Conservation (phyloP, 2,113 vertebrate species). For the western clawed frog (Xenopus tropicalis) region DNA sequence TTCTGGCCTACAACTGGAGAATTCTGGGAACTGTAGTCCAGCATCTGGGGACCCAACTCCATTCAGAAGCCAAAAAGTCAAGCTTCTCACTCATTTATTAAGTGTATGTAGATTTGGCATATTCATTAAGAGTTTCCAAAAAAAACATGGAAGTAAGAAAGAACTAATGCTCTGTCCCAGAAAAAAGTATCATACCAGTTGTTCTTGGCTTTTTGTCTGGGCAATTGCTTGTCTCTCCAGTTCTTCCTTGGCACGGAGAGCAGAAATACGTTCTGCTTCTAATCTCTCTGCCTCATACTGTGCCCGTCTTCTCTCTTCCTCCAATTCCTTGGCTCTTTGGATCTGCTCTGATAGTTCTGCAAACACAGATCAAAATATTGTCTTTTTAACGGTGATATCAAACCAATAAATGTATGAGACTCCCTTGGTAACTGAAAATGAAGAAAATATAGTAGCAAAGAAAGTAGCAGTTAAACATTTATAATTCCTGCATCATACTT, state of each 20-base stretch:
- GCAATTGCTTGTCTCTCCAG: constrained; percentile 83
- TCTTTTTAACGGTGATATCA: too few relatives aligned
- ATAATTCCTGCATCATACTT: too few relatives aligned
- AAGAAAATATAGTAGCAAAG: too few relatives aligned
- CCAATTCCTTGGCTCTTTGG: constrained; percentile 78
- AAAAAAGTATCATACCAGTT: constrained; percentile 77
- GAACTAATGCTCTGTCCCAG: too few relatives aligned
- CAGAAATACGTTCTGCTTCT: constrained; percentile 86
- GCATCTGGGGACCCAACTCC: too few relatives aligned
- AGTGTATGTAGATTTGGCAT: too few relatives aligned
- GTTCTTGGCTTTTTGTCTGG: constrained; percentile 92
- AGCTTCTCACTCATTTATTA: not conserved
- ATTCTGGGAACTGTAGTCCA: too few relatives aligned
- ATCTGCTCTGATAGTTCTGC: constrained; percentile 91
- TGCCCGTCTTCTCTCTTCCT: constrained; percentile 83
- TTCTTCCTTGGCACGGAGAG: constrained; percentile 91
- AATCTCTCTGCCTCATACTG: constrained; percentile 86
- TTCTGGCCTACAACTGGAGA: too few relatives aligned
- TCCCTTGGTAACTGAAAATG: too few relatives aligned
- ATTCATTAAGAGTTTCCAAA: not conserved
- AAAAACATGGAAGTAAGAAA: not conserved
- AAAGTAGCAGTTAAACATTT: too few relatives aligned
- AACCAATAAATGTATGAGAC: too few relatives aligned
- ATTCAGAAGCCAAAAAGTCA: not conserved
- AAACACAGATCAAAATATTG: not conserved